phyloP scores from a whole-genome alignment of 2,888 invertebrate genomes.

The Mayetiola destructor region DNA sequence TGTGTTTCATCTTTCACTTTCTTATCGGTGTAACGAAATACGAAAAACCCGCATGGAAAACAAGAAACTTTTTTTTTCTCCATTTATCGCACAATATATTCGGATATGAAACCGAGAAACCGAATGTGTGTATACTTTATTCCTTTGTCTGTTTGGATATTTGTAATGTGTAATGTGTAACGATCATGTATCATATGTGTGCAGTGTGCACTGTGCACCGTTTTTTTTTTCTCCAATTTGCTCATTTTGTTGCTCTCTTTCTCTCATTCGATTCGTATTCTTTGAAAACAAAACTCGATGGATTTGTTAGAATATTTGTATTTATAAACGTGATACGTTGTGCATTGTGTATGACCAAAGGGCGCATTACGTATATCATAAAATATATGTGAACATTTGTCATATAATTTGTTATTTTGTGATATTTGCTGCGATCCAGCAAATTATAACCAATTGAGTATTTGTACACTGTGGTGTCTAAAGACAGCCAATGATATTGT shows the following conservation, averaged over 20 bases:
- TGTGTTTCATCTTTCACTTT: conserved; percentile 14
- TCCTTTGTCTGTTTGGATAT: no score
- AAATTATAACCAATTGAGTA: no score
- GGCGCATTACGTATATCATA: background rate
- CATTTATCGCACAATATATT: no score
- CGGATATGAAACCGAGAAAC: no score
- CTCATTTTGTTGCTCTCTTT: background rate
- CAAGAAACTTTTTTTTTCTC: background rate
- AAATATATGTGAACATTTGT: background rate
- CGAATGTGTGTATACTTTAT: no score
- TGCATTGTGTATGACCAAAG: background rate
- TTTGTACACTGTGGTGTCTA: no score
- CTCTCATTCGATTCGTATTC: no score
- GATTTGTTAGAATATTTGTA: no score
- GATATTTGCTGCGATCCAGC: background rate
- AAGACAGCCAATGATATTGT: no score
- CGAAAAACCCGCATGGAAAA: conserved; percentile 14
- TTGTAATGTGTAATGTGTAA: background rate
- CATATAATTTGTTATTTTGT: background rate
- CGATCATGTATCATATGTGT: background rate
- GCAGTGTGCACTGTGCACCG: background rate
- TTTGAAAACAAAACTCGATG: no score
- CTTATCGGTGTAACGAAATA: conserved; percentile 14
- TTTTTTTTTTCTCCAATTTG: background rate
- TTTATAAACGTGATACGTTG: background rate